Conservation (phyloP, 2,888 invertebrate species). For the Eupithecia exiguata region DNA sequence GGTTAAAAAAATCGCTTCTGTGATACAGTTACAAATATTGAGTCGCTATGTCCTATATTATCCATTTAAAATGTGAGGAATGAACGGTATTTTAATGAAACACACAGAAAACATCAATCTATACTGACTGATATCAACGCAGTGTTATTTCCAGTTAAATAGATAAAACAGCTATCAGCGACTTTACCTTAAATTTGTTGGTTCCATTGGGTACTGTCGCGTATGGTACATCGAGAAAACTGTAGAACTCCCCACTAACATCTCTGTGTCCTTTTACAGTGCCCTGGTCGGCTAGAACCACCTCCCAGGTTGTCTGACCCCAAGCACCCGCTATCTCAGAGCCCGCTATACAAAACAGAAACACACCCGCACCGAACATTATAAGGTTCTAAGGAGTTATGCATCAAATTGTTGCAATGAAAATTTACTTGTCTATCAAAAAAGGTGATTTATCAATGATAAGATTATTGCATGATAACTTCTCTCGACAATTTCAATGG, state of each 20-base stretch:
- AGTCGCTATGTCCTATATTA: too few relatives aligned
- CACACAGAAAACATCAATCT: too few relatives aligned
- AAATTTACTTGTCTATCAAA: background rate
- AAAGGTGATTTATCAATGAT: background rate
- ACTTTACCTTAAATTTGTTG: background rate
- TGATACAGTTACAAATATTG: too few relatives aligned
- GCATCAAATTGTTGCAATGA: background rate
- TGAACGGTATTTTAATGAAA: too few relatives aligned
- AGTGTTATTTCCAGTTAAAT: background rate
- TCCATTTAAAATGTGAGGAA: too few relatives aligned
- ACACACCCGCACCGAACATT: background rate
- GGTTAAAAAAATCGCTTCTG: too few relatives aligned
- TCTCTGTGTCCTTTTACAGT: constrained; percentile 1
- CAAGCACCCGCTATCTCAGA: background rate
- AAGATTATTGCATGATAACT: background rate
- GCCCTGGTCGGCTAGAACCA: constrained; percentile 4
- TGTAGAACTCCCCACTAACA: constrained; percentile 8
- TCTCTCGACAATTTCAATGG: too few relatives aligned
- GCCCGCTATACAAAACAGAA: background rate
- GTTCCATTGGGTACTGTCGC: background rate
- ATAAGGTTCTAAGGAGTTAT: background rate
- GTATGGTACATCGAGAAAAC: constrained; percentile 9
- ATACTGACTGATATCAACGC: too few relatives aligned
- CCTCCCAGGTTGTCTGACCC: background rate
- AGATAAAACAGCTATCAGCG: background rate